Conservation (phyloP, 2,113 vertebrate genomes). For the Pomatorhinus ruficollis region DNA sequence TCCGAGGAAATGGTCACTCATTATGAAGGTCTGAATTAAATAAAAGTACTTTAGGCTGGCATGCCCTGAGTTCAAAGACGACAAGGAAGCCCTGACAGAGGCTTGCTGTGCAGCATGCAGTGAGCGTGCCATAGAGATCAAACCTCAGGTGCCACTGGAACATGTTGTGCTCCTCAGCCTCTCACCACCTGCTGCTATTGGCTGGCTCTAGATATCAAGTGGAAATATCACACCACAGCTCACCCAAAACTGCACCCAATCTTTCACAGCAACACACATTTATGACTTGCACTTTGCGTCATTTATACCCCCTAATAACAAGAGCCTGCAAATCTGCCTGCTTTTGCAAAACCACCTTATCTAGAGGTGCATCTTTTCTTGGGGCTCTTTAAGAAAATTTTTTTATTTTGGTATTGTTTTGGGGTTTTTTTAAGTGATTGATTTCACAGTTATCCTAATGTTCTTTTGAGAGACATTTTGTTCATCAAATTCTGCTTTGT, state of each 20-base stretch:
- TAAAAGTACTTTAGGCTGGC: not conserved
- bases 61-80: not conserved
- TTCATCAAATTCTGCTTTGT: not conserved
- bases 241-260: conserved; percentile 43
- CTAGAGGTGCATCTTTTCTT: not conserved
- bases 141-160: conserved; percentile 60
- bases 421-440: not conserved
- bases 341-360: conserved; percentile 19
- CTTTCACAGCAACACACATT: conserved; percentile 12
- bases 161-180: conserved; percentile 36
- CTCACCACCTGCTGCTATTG: conserved; percentile 43
- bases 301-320: conserved; percentile 17
- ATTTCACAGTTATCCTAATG: not conserved
- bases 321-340: conserved; percentile 23
- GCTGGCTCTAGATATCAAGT: conserved; percentile 61
- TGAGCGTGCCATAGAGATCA: conserved; percentile 34
- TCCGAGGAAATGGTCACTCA: not conserved
- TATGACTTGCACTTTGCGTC: conserved; percentile 42
- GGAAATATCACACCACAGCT: conserved; percentile 66
- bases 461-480: not conserved
- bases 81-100: not conserved
- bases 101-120: not conserved
- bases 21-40: not conserved
- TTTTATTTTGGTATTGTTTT: not conserved
- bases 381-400: not conserved